Evolutionary conservation across 2,888 invertebrate species (phyloP).

Genomic region (Dicranocentrus wangi): DNA sequence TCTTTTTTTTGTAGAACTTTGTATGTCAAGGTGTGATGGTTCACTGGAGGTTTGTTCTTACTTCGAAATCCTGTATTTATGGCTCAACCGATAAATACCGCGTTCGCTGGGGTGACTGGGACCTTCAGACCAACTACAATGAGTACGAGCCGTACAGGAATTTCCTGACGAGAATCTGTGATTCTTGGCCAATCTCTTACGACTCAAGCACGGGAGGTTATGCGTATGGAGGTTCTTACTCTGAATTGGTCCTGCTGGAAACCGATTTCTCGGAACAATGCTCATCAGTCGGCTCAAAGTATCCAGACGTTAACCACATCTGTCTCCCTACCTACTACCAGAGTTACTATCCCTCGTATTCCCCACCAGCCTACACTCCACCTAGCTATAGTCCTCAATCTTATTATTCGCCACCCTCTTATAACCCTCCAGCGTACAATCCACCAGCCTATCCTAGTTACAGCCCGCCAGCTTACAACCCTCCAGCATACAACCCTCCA

Average conservation of each 20-base stretch:
- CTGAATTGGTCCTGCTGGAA: conserved; percentile 49
- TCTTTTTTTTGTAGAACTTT: conserved; percentile 63
- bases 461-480: background rate
- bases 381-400: conserved; percentile 34
- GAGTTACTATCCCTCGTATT: conserved; percentile 43
- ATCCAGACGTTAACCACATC: conserved; percentile 66
- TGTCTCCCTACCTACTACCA: conserved; percentile 68
- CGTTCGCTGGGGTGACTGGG: conserved; percentile 70
- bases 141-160: conserved; percentile 71
- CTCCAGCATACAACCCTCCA: conserved; percentile 34
- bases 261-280: conserved; percentile 38
- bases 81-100: conserved; percentile 64
- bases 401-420: background rate
- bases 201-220: conserved; percentile 52
- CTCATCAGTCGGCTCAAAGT: conserved; percentile 64
- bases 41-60: conserved; percentile 66
- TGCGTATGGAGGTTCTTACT: conserved; percentile 37
- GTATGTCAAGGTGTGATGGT: conserved; percentile 68
- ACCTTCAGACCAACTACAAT: conserved; percentile 69
- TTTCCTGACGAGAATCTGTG: conserved; percentile 67
- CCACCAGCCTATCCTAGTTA: conserved; percentile 14
- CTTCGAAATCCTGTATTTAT: conserved; percentile 66
- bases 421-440: conserved; percentile 26
- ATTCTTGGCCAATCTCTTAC: conserved; percentile 65
- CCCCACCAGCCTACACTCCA: conserved; percentile 44